Base-by-base conservation (phyloP, 2,888 invertebrate genomes). In the Patella depressa region DNA sequence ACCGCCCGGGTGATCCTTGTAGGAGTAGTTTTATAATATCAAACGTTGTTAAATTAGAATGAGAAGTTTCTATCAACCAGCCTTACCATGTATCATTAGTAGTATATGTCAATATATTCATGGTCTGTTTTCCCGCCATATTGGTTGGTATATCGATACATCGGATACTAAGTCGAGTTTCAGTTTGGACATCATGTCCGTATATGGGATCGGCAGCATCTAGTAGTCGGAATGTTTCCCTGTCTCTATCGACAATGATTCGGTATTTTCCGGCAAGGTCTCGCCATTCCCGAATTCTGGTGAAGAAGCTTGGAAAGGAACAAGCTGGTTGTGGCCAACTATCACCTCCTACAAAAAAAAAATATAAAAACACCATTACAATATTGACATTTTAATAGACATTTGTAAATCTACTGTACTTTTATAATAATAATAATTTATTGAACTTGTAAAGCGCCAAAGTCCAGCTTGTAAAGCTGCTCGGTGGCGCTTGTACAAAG, bases 261-360 rank as follows among this genome's bases (percentile, higher is more conserved):
- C 82, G 76, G 74, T 84, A 85, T 53, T 83, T 82, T 53, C 88
- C 88, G 53, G 84, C 85, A 54, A 89, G 83, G 78, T 90, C 89
- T 17, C 88, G 85, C 90, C 90, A 90, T 76, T 85, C 83, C 29
- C 83, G 83, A 55, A 81, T 80, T 34, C 79, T 81, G 2, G 81
- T 78, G 75, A 87, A 83, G 80, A 86, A 82, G 65, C 87, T 84
- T 7, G 89, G 89, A 79, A 89, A 90, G 19, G 80, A 75, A 73
- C 89, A 89, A 3, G 81, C 73, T 15, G 85, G 84, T 24, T 77
- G 74, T 0, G 86, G 86, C 85, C 86, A 85, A 11, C 85, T 81
- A 12, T 82, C 82, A 9, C 75, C 73, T 24, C 81, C 87, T 86
- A 80, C 11, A 54, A 71, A 1, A 45, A 29, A 29, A 29, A 0